Base-by-base conservation (phyloP, 2,113 vertebrate species). In the Tragelaphus strepsiceros region DNA sequence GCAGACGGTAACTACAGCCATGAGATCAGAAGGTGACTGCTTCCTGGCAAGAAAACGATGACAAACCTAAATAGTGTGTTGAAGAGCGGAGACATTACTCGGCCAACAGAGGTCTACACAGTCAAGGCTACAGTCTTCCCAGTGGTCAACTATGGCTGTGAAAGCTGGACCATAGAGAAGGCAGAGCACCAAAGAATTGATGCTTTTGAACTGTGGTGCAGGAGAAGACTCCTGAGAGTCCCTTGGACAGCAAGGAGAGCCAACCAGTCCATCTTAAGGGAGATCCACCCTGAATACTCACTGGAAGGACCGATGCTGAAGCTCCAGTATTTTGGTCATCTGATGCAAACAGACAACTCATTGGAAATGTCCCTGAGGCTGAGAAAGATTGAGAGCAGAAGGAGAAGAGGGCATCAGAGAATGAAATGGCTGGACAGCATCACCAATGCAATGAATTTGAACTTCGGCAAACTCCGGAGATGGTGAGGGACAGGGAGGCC, bases 371-470 rank as follows among this genome's bases (percentile, higher is more conserved):
- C 67, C 67, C 67, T 71, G 67, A 22, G 2, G 19, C 67, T 39
- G 11, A 10, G 67, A 39, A 22, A 22, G n/a, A 39, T 12, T 0
- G 5, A 71, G n/a, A 5, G 32, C 62, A 67, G n/a, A 22, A 39
- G 67, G 2, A 71, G n/a, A 71, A 71, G 67, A 22, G n/a, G 19
- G 19, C 19, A 22, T 71, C 67, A 71, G n/a, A 71, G 67, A 5
- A 39, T 12, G 67, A 71, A 22, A 39, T 6, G n/a, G 19, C 19
- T 71, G n/a, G 67, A 39, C 2, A 22, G n/a, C n/a, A 39, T 39
- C n/a, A 71, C 67, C 67, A 12, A 22, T 0, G 5, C 1, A 6
- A 39, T 22, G 10, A 39, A 22, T 39, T 1, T 71, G 19, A 13
- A 71, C 5, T 39, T 71, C 19, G n/a, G n/a, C 67, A 39, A 39